These are phyloP conservation scores for Lordiphosa clarofinis DNA, from an alignment of 1,140 invertebrate genomes.

Conservation along the genomic window DNA sequence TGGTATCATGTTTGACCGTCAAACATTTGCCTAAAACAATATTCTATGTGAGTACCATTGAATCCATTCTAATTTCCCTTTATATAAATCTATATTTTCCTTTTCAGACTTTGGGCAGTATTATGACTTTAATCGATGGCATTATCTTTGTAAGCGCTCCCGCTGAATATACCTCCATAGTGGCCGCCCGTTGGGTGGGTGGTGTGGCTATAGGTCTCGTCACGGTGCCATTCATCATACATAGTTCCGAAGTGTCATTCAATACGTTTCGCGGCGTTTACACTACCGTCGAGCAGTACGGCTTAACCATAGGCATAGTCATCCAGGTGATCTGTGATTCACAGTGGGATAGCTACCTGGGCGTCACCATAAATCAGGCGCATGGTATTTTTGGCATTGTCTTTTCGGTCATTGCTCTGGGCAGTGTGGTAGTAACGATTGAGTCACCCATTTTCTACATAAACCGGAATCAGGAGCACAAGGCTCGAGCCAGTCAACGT, in stretches of 20 bases:
- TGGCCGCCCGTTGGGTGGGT: conserved; percentile 62
- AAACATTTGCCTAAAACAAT: conserved; percentile 20
- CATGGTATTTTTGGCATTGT: conserved; percentile 65
- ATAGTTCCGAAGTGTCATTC: conserved; percentile 53
- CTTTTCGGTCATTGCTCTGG: conserved; percentile 26
- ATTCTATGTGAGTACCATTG: conserved; percentile 35
- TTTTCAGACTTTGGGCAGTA: conserved; percentile 31
- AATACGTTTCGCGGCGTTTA: conserved; percentile 42
- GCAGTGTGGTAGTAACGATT: conserved; percentile 10
- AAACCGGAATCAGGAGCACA: conserved; percentile 49
- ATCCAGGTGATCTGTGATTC: conserved; percentile 55
- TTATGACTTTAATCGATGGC: conserved; percentile 49
- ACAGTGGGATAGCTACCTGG: conserved; percentile 19
- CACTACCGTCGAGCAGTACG: conserved; percentile 50
- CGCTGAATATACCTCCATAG: conserved; percentile 32
- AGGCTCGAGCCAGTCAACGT: conserved; percentile 28
- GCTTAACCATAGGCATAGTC: conserved; percentile 47
- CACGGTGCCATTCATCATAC: conserved; percentile 52
- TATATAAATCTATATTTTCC: too few species aligned
- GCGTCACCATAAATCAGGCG: conserved; percentile 30
- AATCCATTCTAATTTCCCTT: too few species aligned
- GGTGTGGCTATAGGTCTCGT: conserved; percentile 58
- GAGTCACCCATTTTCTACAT: conserved; percentile 62
- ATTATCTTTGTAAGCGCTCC: conserved; percentile 60
- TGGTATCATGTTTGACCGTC: conserved; percentile 20